Evolutionary conservation across 2,797 vertebrate species (phyloP), one percentile per base, ranked within the genome.

Genomic region (Australoheros facetus): DNA sequence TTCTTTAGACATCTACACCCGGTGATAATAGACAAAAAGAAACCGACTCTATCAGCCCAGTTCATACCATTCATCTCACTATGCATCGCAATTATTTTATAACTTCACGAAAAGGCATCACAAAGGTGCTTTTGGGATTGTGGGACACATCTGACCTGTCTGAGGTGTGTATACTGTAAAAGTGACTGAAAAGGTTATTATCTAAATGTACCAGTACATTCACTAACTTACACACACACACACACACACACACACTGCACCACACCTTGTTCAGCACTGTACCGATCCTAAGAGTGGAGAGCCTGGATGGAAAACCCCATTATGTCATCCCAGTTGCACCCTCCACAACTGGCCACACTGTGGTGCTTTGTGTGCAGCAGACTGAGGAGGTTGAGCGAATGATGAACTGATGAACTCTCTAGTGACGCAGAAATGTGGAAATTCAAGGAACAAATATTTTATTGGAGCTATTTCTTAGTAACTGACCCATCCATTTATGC

Each of bases 281-380:
- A 3, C 74, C 72, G 58, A 83, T 76, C 64, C 80, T 77, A 32
- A 75, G 82, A 81, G 72, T 80, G 75, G 76, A 71, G 87, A 54
- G n/a, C 56, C 21, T 90, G 79, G 82, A 89, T 91, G 91, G 90
- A 93, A 92, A 94, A 90, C 84, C 78, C 54, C 79, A 85, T 91
- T 85, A 92, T 88, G 89, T 90, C 90, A 90, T 90, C 73, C 28
- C 32, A 71, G 80, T 86, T 92, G 91, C 89, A 89, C 77, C 83
- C 83, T 86, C 90, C 79, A 60, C 12, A 70, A 88, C 69, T 71
- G 87, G 89, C 92, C 92, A 94, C 90, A 92, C 89, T 90, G 91
- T 92, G 90, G 88, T 88, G 92, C 91, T 91, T 93, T 92, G 88
- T 89, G 87, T 81, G 80, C 91, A 89, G 83, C 84, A 83, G 85